These are phyloP conservation scores for Drosophila repletoides DNA, from an alignment of 1,140 invertebrate genomes.

Conservation along the genomic window DNA sequence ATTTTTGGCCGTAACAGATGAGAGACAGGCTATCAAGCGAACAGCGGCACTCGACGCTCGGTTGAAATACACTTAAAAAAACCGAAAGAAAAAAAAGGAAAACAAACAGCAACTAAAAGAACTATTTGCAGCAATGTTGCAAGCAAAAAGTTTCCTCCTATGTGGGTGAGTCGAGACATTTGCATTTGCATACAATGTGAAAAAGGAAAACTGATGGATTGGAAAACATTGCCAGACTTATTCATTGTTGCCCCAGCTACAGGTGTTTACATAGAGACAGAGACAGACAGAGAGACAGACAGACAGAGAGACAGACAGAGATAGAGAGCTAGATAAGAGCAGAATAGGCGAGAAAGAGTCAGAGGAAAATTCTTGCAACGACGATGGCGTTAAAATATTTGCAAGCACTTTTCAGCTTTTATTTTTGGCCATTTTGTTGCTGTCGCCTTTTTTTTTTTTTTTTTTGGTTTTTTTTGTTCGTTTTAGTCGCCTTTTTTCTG, in stretches of 20 bases:
- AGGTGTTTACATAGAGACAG: slow-evolving; percentile 48
- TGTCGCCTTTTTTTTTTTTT: slow-evolving; percentile 12
- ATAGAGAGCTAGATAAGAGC: too few relatives aligned
- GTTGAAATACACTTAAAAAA: not conserved
- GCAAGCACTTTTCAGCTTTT: slow-evolving; percentile 50
- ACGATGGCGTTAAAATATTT: slow-evolving; percentile 60
- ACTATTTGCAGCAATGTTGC: slow-evolving; percentile 52
- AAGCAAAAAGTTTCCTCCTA: slow-evolving; percentile 25
- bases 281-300: not conserved
- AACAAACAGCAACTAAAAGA: not conserved
- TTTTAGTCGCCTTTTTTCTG: slow-evolving; percentile 26
- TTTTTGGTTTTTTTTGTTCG: slow-evolving; percentile 46
- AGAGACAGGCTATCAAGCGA: slow-evolving; percentile 28
- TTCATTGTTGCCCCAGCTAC: slow-evolving; percentile 31
- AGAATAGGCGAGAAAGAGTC: not conserved
- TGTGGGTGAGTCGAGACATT: slow-evolving; percentile 20
- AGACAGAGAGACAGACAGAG: not conserved
- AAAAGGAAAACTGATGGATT: slow-evolving; percentile 2
- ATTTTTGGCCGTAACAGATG: slow-evolving; percentile 24
- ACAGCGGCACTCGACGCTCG: slow-evolving; percentile 35
- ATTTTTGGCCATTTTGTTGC: slow-evolving; percentile 48
- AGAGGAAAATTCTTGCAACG: not conserved
- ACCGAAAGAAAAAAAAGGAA: slow-evolving; percentile 1
- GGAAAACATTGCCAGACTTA: slow-evolving; percentile 27
- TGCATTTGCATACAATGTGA: slow-evolving; percentile 19